A percentile compares a stretch with the other conserved stretches of the same genome.
Conservation (phyloP, 2,113 vertebrate genomes). For the Phrynosoma platyrhinos region DNA sequence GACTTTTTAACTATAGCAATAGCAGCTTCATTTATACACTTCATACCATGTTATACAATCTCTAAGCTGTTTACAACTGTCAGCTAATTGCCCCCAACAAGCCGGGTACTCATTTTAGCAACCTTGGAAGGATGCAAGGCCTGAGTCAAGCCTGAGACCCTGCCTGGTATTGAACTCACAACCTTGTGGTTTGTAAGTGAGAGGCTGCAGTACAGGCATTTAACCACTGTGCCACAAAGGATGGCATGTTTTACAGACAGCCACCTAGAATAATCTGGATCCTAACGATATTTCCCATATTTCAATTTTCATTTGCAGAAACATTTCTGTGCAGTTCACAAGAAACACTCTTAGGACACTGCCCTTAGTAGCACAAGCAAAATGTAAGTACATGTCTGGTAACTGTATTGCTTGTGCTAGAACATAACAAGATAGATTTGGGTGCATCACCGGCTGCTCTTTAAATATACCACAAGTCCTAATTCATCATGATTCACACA, state of each 20-base stretch:
- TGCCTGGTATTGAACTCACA: too few species aligned
- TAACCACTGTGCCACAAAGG: background rate
- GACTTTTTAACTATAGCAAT: background rate
- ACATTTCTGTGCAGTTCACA: background rate
- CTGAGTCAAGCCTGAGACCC: too few species aligned
- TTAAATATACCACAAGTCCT: background rate
- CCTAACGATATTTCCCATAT: background rate
- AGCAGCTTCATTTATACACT: too few species aligned
- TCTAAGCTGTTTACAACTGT: too few species aligned
- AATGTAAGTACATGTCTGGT: background rate
- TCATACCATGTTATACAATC: too few species aligned
- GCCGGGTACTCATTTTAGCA: too few species aligned
- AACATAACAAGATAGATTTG: background rate
- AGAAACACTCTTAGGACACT: background rate
- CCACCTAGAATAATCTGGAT: background rate
- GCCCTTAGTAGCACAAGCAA: background rate
- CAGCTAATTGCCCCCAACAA: too few species aligned
- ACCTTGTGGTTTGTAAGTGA: too few species aligned
- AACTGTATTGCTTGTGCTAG: background rate
- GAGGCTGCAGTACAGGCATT: too few species aligned
- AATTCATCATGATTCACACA: slow-evolving; percentile 1
- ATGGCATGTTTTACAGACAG: background rate
- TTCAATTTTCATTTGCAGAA: background rate
- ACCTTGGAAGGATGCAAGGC: too few species aligned
- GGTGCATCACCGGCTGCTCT: background rate